These are phyloP conservation scores for Anabas testudineus DNA, from an alignment of 2,797 vertebrate species.

Conservation along the genomic window DNA sequence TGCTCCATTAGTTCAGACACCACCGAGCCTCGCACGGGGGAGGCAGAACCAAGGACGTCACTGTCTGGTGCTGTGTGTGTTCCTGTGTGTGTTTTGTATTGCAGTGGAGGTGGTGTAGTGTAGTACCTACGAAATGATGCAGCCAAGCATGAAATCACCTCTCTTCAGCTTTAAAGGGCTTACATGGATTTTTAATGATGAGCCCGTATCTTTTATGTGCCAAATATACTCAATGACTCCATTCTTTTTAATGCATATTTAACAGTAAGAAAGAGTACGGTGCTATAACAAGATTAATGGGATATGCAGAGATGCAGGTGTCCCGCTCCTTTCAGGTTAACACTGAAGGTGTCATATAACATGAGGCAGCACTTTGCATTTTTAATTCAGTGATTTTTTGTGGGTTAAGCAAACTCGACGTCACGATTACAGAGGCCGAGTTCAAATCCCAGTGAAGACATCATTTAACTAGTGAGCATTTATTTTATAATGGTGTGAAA, in stretches of 20 bases:
- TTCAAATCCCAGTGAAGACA: neutral
- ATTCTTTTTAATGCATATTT: slow-evolving; percentile 85
- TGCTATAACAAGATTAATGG: slow-evolving; percentile 80
- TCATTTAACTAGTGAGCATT: neutral
- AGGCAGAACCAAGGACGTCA: slow-evolving; percentile 81
- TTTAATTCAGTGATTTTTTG: slow-evolving; percentile 44
- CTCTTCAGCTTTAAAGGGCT: slow-evolving; percentile 84
- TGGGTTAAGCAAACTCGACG: slow-evolving; percentile 29
- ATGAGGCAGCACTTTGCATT: slow-evolving; percentile 38
- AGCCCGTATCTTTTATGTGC: slow-evolving; percentile 84
- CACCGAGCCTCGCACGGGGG: slow-evolving; percentile 66
- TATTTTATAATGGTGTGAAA: too few relatives aligned
- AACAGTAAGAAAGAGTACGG: slow-evolving; percentile 75
- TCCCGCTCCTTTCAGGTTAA: slow-evolving; percentile 50
- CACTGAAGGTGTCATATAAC: slow-evolving; percentile 39
- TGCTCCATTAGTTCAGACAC: slow-evolving; percentile 84
- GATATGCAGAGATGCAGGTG: slow-evolving; percentile 61
- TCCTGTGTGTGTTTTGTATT: slow-evolving; percentile 37
- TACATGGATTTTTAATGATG: slow-evolving; percentile 88
- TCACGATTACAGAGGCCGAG: neutral
- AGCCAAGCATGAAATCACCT: slow-evolving; percentile 87
- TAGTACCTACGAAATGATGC: slow-evolving; percentile 68
- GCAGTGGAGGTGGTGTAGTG: slow-evolving; percentile 53
- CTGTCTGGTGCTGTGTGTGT: slow-evolving; percentile 52
- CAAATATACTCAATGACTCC: slow-evolving; percentile 86